Evolutionary conservation across 2,113 vertebrate genomes (phyloP), one percentile per base, ranked within the genome.

Genomic region (Platichthys flesus): DNA sequence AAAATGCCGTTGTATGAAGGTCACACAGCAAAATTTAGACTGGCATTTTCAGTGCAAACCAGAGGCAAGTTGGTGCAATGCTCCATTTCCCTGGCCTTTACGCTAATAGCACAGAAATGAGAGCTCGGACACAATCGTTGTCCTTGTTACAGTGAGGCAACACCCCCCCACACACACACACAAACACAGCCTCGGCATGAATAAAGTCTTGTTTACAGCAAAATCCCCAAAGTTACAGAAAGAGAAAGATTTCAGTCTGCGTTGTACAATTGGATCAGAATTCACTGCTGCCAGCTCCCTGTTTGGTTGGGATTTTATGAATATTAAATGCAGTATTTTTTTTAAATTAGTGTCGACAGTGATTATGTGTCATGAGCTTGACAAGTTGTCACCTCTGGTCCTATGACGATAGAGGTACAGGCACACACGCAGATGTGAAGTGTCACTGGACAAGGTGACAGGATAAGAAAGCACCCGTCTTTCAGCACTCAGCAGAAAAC

Each of bases 171-270:
- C 81, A 71, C 88, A 71, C 83, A 73, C 45, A 16, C 13, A 16
- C 45, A 13, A 14, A 16, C 45, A 47, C 55, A 64, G 76, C 60
- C 31, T 58, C 5, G 5, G 61, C 24, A 79, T 91, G 78, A 91
- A 90, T 88, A 59, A 74, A 14, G 73, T 61, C 58, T 86, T 89
- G 87, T 91, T 90, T 23, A 60, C 47, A 73, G 69, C 24, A 83
- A 89, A 84, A 80, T 57, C 75, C 54, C 42, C 28, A 58, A 84
- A 85, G 71, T 70, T 66, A 78, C 67, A 76, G 63, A 49, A 6
- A 31, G 3, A 67, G 55, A 23, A 23, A 71, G 9, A 7, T 66
- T 28, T 82, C n/a, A 76, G 51, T 78, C 35, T 9, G 35, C 28
- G 9, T 45, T 55, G 63, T 56, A 23, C 26, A 7, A 58, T 35